Conservation (phyloP, 2,888 invertebrate genomes). For the Noctua janthina region DNA sequence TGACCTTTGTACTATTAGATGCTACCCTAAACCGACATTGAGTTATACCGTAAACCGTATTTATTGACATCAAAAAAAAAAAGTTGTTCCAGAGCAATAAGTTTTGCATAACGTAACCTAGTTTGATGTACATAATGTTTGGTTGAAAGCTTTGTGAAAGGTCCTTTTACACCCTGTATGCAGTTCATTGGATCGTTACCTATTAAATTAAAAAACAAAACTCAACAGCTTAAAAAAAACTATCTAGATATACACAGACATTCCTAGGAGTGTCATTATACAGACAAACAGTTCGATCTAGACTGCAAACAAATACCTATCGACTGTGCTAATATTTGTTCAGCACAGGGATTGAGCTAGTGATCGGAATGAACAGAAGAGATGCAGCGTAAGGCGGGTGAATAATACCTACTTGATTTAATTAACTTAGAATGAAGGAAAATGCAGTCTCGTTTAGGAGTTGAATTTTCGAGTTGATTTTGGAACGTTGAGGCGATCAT, state of each 20-base stretch:
- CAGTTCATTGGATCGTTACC: background rate
- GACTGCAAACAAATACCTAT: constrained; percentile 52
- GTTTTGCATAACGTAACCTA: no score
- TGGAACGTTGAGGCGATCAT: background rate
- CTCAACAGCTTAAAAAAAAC: background rate
- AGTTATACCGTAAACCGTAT: no score
- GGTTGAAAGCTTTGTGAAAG: no score
- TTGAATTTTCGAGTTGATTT: background rate
- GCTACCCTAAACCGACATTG: no score
- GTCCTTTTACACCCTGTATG: no score
- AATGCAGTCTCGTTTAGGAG: background rate
- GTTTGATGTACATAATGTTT: no score
- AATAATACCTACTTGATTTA: constrained; percentile 43
- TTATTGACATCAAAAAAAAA: no score
- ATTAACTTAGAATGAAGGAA: constrained; percentile 18
- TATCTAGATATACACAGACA: background rate
- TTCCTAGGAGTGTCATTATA: constrained; percentile 40
- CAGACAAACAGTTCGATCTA: constrained; percentile 25
- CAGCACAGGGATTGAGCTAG: constrained; percentile 18
- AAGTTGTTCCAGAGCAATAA: no score
- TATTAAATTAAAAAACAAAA: background rate
- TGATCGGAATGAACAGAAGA: constrained; percentile 14
- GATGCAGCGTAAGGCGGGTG: constrained; percentile 11
- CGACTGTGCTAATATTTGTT: constrained; percentile 44
- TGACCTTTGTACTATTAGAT: no score